These are phyloP conservation scores for Diachasmimorpha longicaudata DNA, from an alignment of 1,140 invertebrate species.

Conservation along the genomic window DNA sequence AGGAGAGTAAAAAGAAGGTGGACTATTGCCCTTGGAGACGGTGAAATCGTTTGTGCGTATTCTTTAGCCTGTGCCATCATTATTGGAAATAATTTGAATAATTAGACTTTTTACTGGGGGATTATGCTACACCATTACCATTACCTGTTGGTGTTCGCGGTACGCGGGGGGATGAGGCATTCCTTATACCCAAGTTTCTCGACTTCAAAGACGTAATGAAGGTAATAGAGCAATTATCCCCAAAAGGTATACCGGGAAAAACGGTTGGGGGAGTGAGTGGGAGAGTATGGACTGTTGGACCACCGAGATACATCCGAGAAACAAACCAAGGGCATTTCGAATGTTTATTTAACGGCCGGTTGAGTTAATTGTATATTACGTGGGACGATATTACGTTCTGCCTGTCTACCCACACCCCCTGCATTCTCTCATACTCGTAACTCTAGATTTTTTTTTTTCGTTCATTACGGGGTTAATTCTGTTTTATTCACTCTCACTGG, in stretches of 20 bases:
- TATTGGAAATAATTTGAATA: constrained; percentile 12
- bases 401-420: not conserved
- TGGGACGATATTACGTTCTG: constrained; percentile 17
- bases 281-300: not conserved
- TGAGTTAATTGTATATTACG: constrained; percentile 22
- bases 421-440: constrained; percentile 2
- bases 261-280: not conserved
- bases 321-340: constrained; percentile 1
- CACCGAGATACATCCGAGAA: constrained; percentile 16
- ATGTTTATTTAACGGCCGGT: constrained; percentile 25
- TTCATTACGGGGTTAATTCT: not conserved
- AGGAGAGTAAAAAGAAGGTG: constrained; percentile 7
- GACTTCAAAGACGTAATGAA: constrained; percentile 20
- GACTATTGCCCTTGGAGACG: not conserved
- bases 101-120: not conserved
- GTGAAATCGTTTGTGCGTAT: not conserved
- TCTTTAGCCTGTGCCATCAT: not conserved
- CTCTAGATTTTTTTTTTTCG: not conserved
- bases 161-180: not conserved
- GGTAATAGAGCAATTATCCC: constrained; percentile 30
- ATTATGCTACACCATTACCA: not conserved
- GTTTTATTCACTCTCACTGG: not conserved
- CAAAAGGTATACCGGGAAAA: constrained; percentile 1
- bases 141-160: not conserved
- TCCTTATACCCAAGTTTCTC: not conserved